These are phyloP conservation scores for Lycocerus yunnanus DNA, from an alignment of 2,888 invertebrate genomes.

Conservation along the genomic window DNA sequence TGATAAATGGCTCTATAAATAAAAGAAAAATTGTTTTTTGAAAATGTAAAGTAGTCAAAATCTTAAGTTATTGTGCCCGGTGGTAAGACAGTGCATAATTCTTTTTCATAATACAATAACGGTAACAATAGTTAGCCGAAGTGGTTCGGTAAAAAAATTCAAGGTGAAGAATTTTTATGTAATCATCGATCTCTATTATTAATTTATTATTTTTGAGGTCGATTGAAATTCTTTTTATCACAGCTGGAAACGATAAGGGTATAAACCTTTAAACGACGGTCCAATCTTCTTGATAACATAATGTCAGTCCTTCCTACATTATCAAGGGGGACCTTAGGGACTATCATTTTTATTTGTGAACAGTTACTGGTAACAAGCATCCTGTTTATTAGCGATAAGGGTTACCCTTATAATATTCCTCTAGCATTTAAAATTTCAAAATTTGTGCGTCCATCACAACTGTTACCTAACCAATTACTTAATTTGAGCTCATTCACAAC, in stretches of 20 bases:
- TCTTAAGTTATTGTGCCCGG: background rate
- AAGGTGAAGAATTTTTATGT: constrained; percentile 5
- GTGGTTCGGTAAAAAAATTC: background rate
- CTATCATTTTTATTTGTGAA: constrained; percentile 6
- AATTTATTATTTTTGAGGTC: background rate
- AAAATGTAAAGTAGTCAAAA: background rate
- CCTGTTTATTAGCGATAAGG: constrained; percentile 18
- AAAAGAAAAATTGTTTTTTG: background rate
- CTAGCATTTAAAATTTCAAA: background rate
- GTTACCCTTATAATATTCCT: constrained; percentile 9
- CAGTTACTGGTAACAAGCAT: constrained; percentile 6
- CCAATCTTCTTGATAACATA: constrained; percentile 6
- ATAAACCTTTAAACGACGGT: background rate
- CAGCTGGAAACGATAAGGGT: background rate
- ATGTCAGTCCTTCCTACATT: background rate
- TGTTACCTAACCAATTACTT: background rate
- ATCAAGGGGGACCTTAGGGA: constrained; percentile 7
- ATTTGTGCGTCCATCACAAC: background rate
- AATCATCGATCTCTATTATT: background rate
- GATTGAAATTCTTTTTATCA: background rate
- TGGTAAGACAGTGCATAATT: background rate
- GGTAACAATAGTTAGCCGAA: background rate
- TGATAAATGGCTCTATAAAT: background rate
- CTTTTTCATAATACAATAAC: background rate
- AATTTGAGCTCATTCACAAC: background rate